Base-by-base conservation (phyloP, 2,797 vertebrate species). In the Odontamblyopus lacepedii region DNA sequence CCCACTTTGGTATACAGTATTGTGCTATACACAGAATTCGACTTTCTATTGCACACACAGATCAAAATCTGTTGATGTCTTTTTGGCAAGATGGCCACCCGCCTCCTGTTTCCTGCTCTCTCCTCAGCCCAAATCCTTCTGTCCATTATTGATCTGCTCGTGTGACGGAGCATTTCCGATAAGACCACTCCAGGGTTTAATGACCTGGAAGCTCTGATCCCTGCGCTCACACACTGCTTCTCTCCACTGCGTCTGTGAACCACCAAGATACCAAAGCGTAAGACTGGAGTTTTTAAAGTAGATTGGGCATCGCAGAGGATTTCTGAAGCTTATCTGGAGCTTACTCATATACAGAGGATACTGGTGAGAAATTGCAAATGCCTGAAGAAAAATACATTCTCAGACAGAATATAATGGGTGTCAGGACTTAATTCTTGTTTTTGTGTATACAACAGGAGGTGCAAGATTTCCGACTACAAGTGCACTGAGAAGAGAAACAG, bases 171-270 rank as follows among this genome's bases (percentile, higher is more conserved):
- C 82, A 80, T 75, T 81, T 74, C 76, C 80, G 78, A 89, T 83
- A 87, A 90, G 73, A 82, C 82, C 83, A 81, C 83, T 89, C 84
- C 67, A 78, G 75, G 72, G 84, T 88, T 88, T 91, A 93, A 94
- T 92, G 91, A 92, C 84, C 84, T 87, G 86, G 86, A 91, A 88
- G 79, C 67, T 84, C 79, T 71, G 82, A 83, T 88, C 86, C 74
- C 73, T 70, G 48, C 1, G 76, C 79, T 81, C 68, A 30, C 68
- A 76, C 63, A 61, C 60, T 72, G 73, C 63, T 72, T 27, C 69
- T 77, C 71, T 82, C 75, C 67, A 76, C 76, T 26, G 38, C 6
- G 63, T 77, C 76, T 44, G 38, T 44, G 63, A 32, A 62, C 44
- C 60, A 44, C 12, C 35, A 41, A 63, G n/a, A 44, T 44, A 26